Base-by-base conservation (phyloP, 2,797 vertebrate species). In the Pseudotriccus pelzelni region DNA sequence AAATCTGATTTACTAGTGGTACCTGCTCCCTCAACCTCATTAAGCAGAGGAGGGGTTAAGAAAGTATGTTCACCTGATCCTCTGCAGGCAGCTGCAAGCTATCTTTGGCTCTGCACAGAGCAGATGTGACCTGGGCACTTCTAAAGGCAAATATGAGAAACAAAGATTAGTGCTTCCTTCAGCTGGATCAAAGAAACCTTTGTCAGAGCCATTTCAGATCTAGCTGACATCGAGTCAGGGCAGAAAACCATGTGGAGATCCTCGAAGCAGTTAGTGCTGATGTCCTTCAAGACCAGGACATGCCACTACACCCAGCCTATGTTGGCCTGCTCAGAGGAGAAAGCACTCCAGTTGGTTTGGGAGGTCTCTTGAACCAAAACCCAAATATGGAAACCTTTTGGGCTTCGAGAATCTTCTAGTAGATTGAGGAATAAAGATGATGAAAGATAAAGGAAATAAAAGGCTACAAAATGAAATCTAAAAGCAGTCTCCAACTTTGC, bases 241-340 rank as follows among this genome's bases (percentile, higher is more conserved):
- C 39, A 70, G 37, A 83, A 80, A 22, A 36, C 8, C 2, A 0
- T 7, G 17, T 2, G 2, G 47, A 37, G 32, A 22, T 46, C 34
- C 52, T 83, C 0, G 0, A n/a, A 79, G 43, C 22, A 44, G 20
- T 47, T 18, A n/a, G 3, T 62, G 27, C 3, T n/a, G 6, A 8
- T n/a, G 7, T 72, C 14, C 28, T 32, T 37, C 37, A 36, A 66
- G 44, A 56, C 37, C 24, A 75, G 16, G n/a, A 25, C 0, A 0
- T 56, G 32, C 25, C 1, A 0, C 25, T 34, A 9, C 14, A 16
- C 13, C 16, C 28, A 41, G 32, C 6, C 52, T 28, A 6, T 1
- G 0, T 0, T 28, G 32, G 23, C 6, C 14, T 37, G 18, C 12
- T 63, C 47, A 14, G 23, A 34, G 15, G 10, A 62, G 41, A 63